Evolutionary conservation across 2,888 invertebrate genomes (phyloP).

Genomic region (Plagiodera versicolora): DNA sequence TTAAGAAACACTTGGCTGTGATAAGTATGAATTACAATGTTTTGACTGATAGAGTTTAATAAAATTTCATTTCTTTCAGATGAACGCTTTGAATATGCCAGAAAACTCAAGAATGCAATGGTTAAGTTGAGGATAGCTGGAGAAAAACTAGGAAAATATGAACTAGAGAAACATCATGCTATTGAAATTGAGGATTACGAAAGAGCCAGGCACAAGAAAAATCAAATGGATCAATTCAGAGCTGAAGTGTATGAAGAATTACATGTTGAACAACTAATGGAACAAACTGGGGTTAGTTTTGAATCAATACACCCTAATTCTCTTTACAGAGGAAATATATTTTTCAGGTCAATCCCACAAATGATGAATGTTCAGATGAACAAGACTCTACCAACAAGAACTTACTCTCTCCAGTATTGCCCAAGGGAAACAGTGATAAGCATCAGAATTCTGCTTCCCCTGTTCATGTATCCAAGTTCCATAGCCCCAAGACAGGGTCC

Average conservation of each 20-base stretch:
- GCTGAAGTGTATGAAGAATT: constrained; percentile 74
- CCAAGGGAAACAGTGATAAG: too few relatives aligned
- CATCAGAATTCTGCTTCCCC: constrained; percentile 60
- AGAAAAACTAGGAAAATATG: constrained; percentile 86
- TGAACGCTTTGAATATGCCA: constrained; percentile 92
- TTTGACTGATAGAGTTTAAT: not conserved
- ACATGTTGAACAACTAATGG: constrained; percentile 76
- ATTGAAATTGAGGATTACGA: constrained; percentile 93
- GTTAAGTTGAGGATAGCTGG: constrained; percentile 82
- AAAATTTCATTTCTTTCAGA: constrained; percentile 58
- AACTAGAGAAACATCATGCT: constrained; percentile 89
- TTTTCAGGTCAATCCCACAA: constrained; percentile 58
- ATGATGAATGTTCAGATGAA: constrained; percentile 64
- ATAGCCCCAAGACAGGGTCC: constrained; percentile 56
- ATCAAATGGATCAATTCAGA: constrained; percentile 84
- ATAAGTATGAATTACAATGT: constrained; percentile 60
- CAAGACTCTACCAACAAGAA: constrained; percentile 50
- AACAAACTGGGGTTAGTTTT: constrained; percentile 69
- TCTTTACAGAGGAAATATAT: constrained; percentile 1
- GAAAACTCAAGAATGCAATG: constrained; percentile 85
- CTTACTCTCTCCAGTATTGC: constrained; percentile 47
- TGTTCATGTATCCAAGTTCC: constrained; percentile 53
- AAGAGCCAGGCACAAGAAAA: constrained; percentile 83
- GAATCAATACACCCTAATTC: too few relatives aligned
- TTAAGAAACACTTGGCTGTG: constrained; percentile 86